phyloP scores from a whole-genome alignment of 2,888 invertebrate genomes.

The Stramonita haemastoma region DNA sequence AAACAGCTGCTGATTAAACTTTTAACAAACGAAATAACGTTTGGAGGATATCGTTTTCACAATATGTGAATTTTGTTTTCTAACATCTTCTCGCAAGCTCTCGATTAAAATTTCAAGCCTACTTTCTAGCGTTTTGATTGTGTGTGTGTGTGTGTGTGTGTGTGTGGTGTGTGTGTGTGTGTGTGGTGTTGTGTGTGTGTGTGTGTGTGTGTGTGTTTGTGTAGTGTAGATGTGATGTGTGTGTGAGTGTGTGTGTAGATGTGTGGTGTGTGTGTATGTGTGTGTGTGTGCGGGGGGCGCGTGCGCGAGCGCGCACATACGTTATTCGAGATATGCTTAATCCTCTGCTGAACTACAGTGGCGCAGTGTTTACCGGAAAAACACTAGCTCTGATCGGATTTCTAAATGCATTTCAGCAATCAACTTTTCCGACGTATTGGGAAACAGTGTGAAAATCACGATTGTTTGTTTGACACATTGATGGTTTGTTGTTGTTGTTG shows the following conservation, averaged over 20 bases:
- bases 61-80: neutral
- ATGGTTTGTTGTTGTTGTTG: too few species aligned
- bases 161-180: constrained; percentile 1
- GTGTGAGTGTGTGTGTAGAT: too few species aligned
- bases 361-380: neutral
- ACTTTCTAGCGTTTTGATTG: neutral
- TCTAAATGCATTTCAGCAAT: neutral
- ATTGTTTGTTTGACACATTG: neutral
- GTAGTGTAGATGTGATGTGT: neutral
- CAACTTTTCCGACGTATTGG: neutral
- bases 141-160: neutral
- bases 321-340: neutral
- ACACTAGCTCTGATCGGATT: neutral
- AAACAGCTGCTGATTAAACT: neutral
- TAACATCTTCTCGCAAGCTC: neutral
- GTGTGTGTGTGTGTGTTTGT: neutral
- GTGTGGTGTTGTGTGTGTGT: neutral
- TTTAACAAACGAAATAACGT: neutral
- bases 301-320: neutral
- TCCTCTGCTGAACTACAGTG: neutral
- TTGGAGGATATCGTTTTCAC: neutral
- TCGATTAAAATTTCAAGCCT: neutral
- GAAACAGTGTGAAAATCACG: neutral
- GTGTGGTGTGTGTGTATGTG: neutral
- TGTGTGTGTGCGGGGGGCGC: neutral